Evolutionary conservation across 37 sponge, comb jelly and placozoan genomes (phyloP), one percentile per base, ranked within the genome.

Genomic region (Diacarnus erythraeanus): DNA sequence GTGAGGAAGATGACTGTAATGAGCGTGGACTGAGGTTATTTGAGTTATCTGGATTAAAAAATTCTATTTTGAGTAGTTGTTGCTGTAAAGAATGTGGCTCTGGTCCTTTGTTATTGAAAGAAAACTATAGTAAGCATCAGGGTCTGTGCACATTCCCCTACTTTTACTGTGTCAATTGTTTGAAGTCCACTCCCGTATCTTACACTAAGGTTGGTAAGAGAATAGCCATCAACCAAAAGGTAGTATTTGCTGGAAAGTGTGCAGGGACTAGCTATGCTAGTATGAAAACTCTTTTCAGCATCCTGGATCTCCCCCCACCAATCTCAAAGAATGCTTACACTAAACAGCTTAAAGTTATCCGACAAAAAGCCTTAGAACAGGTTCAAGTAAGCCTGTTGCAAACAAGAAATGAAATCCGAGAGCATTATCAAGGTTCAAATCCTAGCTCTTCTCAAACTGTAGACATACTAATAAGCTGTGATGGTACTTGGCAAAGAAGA

Each of bases 401-500:
- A 26, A 25, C 61, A 60, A 60, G 61, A 25, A 60, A 60, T n/a
- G 61, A 60, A 60, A 25, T 60, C 4, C 61, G 22, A 5, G 27
- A 60, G 9, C 22, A 5, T 20, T 25, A 26, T 60, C n/a, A 25
- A 60, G 61, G 4, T 6, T 5, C 27, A 5, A 5, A 25, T 60
- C n/a, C 9, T 60, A 25, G 22, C 27, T n/a, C n/a, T n/a, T n/a
- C n/a, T n/a, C n/a, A n/a, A n/a, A 60, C 22, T 60, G 61, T 60
- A n/a, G 75, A 74, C 34, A 51, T 74, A 30, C 0, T 26, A n/a
- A 58, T 74, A 26, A 74, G 57, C 33, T 47, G 20, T 25, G 75
- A 74, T 51, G 75, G 75, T n/a, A 74, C 75, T 18, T 74, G 58
- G 75, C 57, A 31, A 44, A 54, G 27, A 29, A 1, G 68, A 17